A percentile compares a stretch with the other conserved stretches of the same genome.
phyloP scores from a whole-genome alignment of 2,888 invertebrate species.

The Rhopalosiphum nymphaeae region DNA sequence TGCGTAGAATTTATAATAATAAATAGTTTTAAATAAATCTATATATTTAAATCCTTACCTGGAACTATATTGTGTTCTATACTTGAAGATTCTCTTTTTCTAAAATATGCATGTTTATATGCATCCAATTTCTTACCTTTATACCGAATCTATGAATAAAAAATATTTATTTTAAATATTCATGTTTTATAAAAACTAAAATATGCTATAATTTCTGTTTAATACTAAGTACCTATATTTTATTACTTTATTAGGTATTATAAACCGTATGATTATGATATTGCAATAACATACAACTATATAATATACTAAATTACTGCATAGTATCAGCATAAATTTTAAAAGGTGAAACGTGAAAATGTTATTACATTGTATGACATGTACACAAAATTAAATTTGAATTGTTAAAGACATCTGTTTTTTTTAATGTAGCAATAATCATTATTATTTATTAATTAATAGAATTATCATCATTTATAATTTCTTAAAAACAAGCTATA shows the following conservation, averaged over 20 bases:
- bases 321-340: background rate
- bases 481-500: background rate
- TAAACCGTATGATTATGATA: background rate
- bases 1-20: background rate
- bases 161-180: constrained; percentile 19
- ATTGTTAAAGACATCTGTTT: background rate
- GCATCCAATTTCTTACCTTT: constrained; percentile 89
- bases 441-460: background rate
- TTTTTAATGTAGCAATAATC: background rate
- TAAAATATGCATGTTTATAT: constrained; percentile 87
- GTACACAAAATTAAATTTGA: background rate
- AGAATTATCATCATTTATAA: background rate
- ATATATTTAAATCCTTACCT: constrained; percentile 19
- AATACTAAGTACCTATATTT: background rate
- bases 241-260: background rate
- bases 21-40: background rate
- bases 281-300: background rate
- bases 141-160: constrained; percentile 73
- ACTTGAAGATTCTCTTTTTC: constrained; percentile 74
- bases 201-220: background rate
- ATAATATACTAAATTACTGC: no score
- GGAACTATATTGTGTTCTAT: constrained; percentile 68
- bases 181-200: background rate
- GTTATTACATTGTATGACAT: background rate
- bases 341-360: background rate